Conservation (phyloP, 2,888 invertebrate genomes). For the Tenthredo scrophulariae region DNA sequence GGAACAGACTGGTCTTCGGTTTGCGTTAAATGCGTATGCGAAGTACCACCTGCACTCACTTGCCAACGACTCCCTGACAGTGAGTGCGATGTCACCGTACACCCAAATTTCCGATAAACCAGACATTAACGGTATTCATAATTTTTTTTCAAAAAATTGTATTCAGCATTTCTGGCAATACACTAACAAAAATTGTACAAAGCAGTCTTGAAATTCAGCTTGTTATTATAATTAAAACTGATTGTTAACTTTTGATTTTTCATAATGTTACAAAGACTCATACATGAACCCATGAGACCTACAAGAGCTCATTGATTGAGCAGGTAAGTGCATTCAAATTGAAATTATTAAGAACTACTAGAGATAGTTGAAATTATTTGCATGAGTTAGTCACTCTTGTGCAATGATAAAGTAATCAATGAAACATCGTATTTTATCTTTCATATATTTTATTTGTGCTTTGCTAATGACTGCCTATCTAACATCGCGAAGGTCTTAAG, state of each 20-base stretch:
- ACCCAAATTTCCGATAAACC: constrained; percentile 50
- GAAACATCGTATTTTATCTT: neutral
- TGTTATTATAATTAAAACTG: too few relatives aligned
- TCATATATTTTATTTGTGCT: neutral
- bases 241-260: too few relatives aligned
- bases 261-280: too few relatives aligned
- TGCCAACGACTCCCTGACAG: constrained; percentile 64
- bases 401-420: neutral
- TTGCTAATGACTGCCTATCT: neutral
- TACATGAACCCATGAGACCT: too few relatives aligned
- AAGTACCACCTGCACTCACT: constrained; percentile 69
- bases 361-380: neutral
- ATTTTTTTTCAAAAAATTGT: neutral
- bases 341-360: neutral
- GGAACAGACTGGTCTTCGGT: constrained; percentile 61
- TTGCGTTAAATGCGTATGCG: constrained; percentile 69
- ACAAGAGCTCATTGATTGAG: too few relatives aligned
- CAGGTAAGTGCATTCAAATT: neutral
- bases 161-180: neutral
- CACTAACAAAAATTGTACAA: neutral
- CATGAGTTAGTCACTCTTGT: neutral
- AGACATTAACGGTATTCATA: neutral
- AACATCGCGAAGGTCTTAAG: neutral
- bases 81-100: constrained; percentile 62
- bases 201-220: too few relatives aligned